A percentile compares a stretch with the other conserved stretches of the same genome.
Evolutionary conservation across 2,113 vertebrate genomes (phyloP).

Genomic region (Bungarus multicinctus): DNA sequence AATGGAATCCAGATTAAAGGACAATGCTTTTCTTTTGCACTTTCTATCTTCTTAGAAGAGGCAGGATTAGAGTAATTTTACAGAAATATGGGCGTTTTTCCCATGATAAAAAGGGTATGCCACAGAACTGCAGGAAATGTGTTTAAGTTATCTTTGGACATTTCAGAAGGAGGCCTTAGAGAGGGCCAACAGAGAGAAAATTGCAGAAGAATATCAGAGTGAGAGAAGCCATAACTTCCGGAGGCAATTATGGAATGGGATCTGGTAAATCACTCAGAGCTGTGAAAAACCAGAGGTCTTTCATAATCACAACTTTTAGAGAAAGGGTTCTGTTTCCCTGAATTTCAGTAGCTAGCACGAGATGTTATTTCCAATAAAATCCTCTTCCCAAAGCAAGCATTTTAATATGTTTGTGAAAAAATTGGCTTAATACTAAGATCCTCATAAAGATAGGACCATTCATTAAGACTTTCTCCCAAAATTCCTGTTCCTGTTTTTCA

Average conservation of each 20-base stretch:
- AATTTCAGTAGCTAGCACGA: background rate
- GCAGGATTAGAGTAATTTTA: background rate
- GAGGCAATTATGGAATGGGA: constrained; percentile 5
- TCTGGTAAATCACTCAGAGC: constrained; percentile 8
- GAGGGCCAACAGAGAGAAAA: constrained; percentile 8
- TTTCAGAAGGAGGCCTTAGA: background rate
- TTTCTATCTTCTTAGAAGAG: background rate
- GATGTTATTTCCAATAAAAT: background rate
- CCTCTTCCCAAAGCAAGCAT: background rate
- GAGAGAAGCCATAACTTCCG: constrained; percentile 25
- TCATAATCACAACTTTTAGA: background rate
- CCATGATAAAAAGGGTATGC: background rate
- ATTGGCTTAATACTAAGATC: background rate
- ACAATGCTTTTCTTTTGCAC: background rate
- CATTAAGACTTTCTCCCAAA: background rate
- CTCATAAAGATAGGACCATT: background rate
- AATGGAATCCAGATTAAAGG: background rate
- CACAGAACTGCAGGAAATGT: background rate
- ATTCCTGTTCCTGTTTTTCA: background rate
- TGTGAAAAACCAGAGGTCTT: background rate
- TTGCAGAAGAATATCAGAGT: constrained; percentile 4
- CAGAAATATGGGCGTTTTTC: background rate
- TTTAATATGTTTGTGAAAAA: background rate
- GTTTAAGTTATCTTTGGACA: constrained; percentile 25
- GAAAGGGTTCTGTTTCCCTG: background rate